phyloP scores from a whole-genome alignment of 2,888 invertebrate genomes.

The Eristalis arbustorum region DNA sequence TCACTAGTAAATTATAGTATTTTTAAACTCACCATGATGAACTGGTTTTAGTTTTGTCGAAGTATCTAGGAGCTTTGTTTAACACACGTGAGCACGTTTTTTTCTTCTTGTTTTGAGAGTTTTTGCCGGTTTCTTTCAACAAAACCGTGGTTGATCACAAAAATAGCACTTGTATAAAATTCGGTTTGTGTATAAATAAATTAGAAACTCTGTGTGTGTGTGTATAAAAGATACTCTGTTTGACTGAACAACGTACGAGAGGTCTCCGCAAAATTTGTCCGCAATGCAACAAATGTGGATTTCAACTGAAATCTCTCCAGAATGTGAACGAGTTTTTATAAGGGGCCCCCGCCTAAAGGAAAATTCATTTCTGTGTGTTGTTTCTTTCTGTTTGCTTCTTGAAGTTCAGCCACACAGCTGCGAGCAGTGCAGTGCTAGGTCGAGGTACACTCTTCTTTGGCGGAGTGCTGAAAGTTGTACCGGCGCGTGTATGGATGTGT shows the following conservation, averaged over 20 bases:
- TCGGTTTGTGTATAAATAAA: constrained; percentile 26
- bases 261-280: constrained; percentile 75
- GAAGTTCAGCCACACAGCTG: constrained; percentile 38
- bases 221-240: constrained; percentile 22
- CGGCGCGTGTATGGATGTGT: neutral
- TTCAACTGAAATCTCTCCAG: constrained; percentile 75
- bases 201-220: constrained; percentile 18
- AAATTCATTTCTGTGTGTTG: constrained; percentile 25
- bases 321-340: constrained; percentile 66
- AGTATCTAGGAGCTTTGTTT: neutral
- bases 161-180: constrained; percentile 43
- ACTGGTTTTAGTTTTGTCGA: constrained; percentile 26
- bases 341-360: constrained; percentile 52
- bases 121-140: neutral
- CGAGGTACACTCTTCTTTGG: constrained; percentile 5
- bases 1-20: neutral
- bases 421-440: constrained; percentile 2
- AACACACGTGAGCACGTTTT: constrained; percentile 48
- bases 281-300: constrained; percentile 80
- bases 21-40: constrained; percentile 62
- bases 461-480: constrained; percentile 1
- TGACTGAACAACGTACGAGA: constrained; percentile 64
- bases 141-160: constrained; percentile 32
- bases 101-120: neutral
- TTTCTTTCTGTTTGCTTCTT: constrained; percentile 38